Base-by-base conservation (phyloP, 2,113 vertebrate genomes). In the Trinectes maculatus region DNA sequence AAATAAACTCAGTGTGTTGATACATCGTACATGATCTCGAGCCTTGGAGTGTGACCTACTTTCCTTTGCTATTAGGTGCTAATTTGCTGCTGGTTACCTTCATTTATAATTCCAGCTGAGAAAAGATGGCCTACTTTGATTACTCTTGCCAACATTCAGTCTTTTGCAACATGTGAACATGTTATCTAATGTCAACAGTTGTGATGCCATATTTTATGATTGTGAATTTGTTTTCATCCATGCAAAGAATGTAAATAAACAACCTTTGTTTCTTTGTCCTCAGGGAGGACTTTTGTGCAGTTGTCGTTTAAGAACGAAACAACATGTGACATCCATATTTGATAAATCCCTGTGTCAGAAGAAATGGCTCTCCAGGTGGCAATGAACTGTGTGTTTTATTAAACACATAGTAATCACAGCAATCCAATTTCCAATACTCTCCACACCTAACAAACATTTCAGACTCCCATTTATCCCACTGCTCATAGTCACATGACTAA, bases 1-100 rank as follows among this genome's bases (percentile, higher is more conserved):
- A 83, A 84, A 79, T 75, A 83, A 69, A 71, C 15, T 16, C 22
- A 24, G 10, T 12, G 47, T 74, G 71, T 61, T 73, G 39, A 67
- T 74, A 29, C 10, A 5, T 37, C 0, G 9, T 54, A 12, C 57
- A 26, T 61, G 77, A 62, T 74, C 40, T 57, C 5, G 9, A 33
- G 43, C 31, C 40, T 57, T 31, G 25, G 8, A 69, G 29, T n/a
- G 51, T 82, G 54, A 82, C 79, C 80, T 59, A 71, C 19, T 66
- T 79, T 36, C 9, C 60, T 80, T 51, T 47, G 21, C 3, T 65
- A 49, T 8, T 34, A 66, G 69, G 77, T 37, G 71, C 58, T 73
- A 77, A 81, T 78, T 39, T 66, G 54, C 36, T 34, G 61, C 66
- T 25, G 44, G 25, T 63, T 59, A 60, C 52, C 16, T 52, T 42